phyloP scores from a whole-genome alignment of 2,888 invertebrate species.

The Himalopsyche kuldschensis region DNA sequence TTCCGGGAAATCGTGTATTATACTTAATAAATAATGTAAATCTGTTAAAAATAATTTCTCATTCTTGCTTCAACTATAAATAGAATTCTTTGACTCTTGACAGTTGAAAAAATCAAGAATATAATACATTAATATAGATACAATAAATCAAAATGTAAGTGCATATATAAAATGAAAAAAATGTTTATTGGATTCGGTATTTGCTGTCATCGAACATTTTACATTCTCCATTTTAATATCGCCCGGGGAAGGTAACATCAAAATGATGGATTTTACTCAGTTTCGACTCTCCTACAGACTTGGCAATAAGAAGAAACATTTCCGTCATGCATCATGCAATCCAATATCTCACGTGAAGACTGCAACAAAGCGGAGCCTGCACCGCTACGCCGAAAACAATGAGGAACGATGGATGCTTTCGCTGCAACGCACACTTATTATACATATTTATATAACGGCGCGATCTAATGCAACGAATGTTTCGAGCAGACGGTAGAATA shows the following conservation, averaged over 20 bases:
- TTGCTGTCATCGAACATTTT: background rate
- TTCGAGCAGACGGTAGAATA: background rate
- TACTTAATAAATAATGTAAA: no score
- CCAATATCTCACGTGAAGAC: conserved; percentile 22
- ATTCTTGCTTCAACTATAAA: no score
- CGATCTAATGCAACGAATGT: background rate
- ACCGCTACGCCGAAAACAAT: background rate
- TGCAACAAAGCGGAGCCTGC: conserved; percentile 14
- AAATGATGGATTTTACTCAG: background rate
- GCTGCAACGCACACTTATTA: background rate
- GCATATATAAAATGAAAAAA: no score
- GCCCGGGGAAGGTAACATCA: background rate
- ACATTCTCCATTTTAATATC: background rate
- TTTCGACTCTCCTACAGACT: background rate
- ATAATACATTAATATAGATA: no score
- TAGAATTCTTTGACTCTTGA: no score
- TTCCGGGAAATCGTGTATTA: no score
- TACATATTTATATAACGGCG: background rate
- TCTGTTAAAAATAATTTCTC: no score
- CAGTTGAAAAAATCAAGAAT: no score
- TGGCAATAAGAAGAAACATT: background rate
- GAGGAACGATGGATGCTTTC: background rate
- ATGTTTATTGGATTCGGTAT: background rate
- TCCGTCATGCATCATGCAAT: conserved; percentile 26
- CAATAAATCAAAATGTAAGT: no score